Base-by-base conservation (phyloP, 2,797 vertebrate species). In the Calcarius lapponicus region DNA sequence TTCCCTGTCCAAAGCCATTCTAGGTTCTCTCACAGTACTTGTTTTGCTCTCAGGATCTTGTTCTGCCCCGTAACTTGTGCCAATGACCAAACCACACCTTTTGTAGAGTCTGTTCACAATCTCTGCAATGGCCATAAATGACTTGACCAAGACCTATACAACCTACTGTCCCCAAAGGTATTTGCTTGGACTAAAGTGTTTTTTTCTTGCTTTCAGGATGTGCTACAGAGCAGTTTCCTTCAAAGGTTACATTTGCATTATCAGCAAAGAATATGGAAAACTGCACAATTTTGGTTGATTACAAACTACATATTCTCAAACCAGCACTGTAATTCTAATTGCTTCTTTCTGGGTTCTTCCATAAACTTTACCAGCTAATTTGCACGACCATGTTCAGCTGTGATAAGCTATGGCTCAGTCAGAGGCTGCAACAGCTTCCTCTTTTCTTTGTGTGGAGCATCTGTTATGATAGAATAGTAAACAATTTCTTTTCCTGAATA, bases 391-490 rank as follows among this genome's bases (percentile, higher is more conserved):
- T 42, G 93, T 97, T 98, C 97, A 98, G 97, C 97, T 97, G 96
- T 92, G 95, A 92, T 94, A 96, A 97, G 95, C 94, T 95, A 78
- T 74, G 95, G 96, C 96, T 97, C 96, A 96, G 96, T 94, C 96
- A 97, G 96, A 97, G 94, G 88, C 95, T 96, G 92, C 93, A 97
- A 65, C 70, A 89, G 83, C 97, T 98, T 98, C 98, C 98, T 98
- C 96, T 96, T 95, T 83, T 94, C 95, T 98, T 98, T 98, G 98
- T 98, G 94, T 96, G 67, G 89, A 97, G 97, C 98, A 98, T 98
- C 98, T 98, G 98, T 98, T 98, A 97, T 93, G 97, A 97, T 69
- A 97, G 96, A 97, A 97, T 98, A 98, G 98, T 98, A 98, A 98
- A 98, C 97, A 97, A 84, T 97, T 97, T 96, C 78, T 97, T 97